phyloP scores from a whole-genome alignment of 2,113 vertebrate species.

The Cyphomyrus discorhynchus region DNA sequence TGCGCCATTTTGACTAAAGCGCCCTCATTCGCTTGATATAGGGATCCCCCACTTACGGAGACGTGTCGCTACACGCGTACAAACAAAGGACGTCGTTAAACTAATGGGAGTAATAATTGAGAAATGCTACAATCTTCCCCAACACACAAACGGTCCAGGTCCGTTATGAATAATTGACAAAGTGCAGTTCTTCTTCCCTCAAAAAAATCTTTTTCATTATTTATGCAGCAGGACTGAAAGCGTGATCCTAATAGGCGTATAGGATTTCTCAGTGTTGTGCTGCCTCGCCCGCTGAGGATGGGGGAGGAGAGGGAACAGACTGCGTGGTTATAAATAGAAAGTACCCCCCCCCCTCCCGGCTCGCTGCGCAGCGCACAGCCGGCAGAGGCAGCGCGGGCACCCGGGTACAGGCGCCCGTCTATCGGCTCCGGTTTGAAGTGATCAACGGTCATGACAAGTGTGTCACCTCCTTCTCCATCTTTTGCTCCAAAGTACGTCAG shows the following conservation, averaged over 20 bases:
- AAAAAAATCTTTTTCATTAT: constrained; percentile 37
- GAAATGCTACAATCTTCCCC: neutral
- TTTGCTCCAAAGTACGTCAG: neutral
- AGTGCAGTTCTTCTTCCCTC: constrained; percentile 27
- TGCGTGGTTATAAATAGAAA: constrained; percentile 46
- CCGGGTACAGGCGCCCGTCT: neutral
- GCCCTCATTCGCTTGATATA: neutral
- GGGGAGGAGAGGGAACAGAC: constrained; percentile 20
- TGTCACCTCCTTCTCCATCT: neutral
- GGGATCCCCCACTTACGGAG: neutral
- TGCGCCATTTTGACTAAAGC: neutral
- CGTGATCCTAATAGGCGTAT: constrained; percentile 31
- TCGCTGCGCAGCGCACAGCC: neutral
- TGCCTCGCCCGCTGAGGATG: constrained; percentile 22
- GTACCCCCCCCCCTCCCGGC: constrained; percentile 23
- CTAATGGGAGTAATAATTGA: neutral
- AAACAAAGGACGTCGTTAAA: neutral
- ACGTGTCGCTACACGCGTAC: neutral
- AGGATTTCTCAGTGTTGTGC: constrained; percentile 39
- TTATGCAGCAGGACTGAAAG: constrained; percentile 29
- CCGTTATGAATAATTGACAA: constrained; percentile 40
- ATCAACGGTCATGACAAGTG: neutral
- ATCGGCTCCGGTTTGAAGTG: neutral
- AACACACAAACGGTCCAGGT: neutral
- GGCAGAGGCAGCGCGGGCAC: neutral